Evolutionary conservation across 2,113 vertebrate species (phyloP), one percentile per base, ranked within the genome.

Genomic region (Grammomys dolichurus): DNA sequence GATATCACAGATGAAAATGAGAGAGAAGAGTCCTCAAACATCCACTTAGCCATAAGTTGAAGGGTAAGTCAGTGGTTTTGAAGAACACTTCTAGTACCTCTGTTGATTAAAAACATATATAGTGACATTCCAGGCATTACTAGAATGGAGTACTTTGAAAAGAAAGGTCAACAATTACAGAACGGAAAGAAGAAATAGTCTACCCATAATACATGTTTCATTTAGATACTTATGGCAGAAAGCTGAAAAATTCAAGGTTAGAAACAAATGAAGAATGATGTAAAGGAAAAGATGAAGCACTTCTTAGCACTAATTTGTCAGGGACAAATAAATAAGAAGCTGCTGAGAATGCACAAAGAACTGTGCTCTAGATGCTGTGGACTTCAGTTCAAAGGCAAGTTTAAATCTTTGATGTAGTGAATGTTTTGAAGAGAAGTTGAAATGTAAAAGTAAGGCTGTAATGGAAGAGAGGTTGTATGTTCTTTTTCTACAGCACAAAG

Each of bases 111-210:
- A 93, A 76, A 9, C 1, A 0, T n/a, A 63, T 13, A 1, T 11
- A 67, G 9, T 19, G 84, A 63, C 4, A 11, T 43, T 60, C 43
- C 11, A 48, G n/a, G 85, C 33, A 26, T 76, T 89, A 58, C 46
- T 54, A 89, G 54, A 86, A 88, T 20, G 17, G 16, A 63, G 87
- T 95, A 26, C 20, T 73, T 19, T 67, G n/a, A 92, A 85, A 94
- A 67, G 43, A 82, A 96, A 95, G 26, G 40, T 76, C 0, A n/a
- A 87, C 87, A 88, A 36, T 81, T 73, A 82, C 46, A 70, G 96
- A 95, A 54, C 60, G 11, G 10, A 58, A 89, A 90, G 48, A 46
- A 75, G 31, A 8, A 36, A 9, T 43, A 13, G 20, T 77, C 95
- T 56, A 46, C 54, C 69, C 46, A 33, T 90, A 82, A 82, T 70